Evolutionary conservation across 1,140 invertebrate genomes (phyloP).

Genomic region (Pinna nobilis): DNA sequence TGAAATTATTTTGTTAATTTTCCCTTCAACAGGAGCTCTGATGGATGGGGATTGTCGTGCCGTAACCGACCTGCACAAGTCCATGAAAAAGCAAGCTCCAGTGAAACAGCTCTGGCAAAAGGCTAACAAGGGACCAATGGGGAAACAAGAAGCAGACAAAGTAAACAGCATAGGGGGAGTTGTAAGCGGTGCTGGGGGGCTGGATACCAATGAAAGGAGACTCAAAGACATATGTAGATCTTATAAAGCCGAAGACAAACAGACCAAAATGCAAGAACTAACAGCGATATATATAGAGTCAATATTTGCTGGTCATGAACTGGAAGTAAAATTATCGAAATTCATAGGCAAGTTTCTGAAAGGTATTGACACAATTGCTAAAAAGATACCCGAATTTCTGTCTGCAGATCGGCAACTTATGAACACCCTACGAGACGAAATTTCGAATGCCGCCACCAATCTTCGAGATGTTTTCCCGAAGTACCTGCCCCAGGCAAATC

Average conservation of each 20-base stretch:
- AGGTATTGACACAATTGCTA: constrained; percentile 54
- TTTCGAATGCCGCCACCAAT: constrained; percentile 45
- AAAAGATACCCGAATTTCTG: constrained; percentile 61
- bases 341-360: constrained; percentile 59
- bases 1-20: neutral
- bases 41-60: constrained; percentile 47
- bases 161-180: constrained; percentile 55
- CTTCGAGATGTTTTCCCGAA: constrained; percentile 52
- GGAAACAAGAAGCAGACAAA: constrained; percentile 28
- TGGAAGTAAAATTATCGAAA: constrained; percentile 43
- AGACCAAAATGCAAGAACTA: constrained; percentile 48
- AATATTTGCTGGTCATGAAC: constrained; percentile 44
- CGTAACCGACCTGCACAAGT: constrained; percentile 57
- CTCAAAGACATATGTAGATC: constrained; percentile 46
- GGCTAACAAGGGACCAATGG: constrained; percentile 36
- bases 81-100: constrained; percentile 56
- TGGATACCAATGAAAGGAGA: constrained; percentile 38
- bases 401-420: constrained; percentile 58
- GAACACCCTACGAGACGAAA: constrained; percentile 45
- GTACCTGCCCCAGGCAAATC: constrained; percentile 30
- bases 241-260: constrained; percentile 34
- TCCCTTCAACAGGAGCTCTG: constrained; percentile 39
- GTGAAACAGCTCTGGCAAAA: constrained; percentile 55
- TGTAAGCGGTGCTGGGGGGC: constrained; percentile 35
- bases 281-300: constrained; percentile 44